Conservation (phyloP, 2,113 vertebrate species). For the Vidua macroura region DNA sequence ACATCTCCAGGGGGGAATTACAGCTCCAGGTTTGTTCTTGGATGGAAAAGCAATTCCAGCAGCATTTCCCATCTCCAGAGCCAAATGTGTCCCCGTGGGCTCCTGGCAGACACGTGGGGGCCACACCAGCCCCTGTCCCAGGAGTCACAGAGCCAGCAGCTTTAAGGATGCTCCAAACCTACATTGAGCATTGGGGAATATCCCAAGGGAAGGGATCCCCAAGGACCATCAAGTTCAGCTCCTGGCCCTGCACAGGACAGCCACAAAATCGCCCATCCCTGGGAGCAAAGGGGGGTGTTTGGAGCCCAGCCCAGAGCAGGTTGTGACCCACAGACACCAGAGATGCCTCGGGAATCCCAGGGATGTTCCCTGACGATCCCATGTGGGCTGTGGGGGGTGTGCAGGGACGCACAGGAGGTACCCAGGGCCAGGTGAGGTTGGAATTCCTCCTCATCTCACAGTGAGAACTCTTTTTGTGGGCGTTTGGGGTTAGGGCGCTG, state of each 20-base stretch:
- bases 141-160: not conserved
- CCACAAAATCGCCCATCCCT: not conserved
- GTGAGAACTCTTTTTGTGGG: too few relatives aligned
- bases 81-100: fast-evolving
- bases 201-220: not conserved
- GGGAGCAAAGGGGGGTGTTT: not conserved
- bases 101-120: not conserved
- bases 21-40: not conserved
- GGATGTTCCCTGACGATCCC: not conserved
- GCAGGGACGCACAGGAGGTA: not conserved
- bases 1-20: not conserved
- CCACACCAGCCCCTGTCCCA: not conserved
- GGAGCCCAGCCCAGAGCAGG: not conserved
- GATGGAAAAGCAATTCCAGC: not conserved
- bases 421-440: not conserved
- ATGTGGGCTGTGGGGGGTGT: not conserved
- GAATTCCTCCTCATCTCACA: not conserved
- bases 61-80: not conserved
- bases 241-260: not conserved
- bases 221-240: not conserved
- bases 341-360: too few relatives aligned
- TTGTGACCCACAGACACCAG: fast-evolving
- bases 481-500: too few relatives aligned
- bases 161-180: not conserved
- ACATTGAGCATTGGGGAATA: not conserved